Evolutionary conservation across 2,797 vertebrate species (phyloP).

Genomic region (Micromesistius poutassou): DNA sequence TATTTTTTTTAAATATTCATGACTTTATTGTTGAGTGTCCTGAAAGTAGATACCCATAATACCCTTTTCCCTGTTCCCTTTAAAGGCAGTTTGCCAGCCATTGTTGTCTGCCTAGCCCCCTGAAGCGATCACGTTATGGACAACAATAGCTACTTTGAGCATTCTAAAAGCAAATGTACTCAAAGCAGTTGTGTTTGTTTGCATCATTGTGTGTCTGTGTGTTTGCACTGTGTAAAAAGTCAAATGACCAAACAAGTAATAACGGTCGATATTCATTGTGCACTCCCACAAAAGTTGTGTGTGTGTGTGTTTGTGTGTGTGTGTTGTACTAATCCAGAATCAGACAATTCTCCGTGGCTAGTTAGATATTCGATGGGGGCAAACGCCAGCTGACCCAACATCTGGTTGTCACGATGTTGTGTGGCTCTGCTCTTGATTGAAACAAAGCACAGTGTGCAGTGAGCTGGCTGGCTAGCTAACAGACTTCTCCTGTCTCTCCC

Average conservation of each 20-base stretch:
- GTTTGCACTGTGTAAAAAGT: not conserved
- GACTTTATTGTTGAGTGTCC: no score
- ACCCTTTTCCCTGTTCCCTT: not conserved
- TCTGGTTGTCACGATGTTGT: constrained; percentile 19
- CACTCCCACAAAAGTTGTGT: not conserved
- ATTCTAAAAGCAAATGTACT: not conserved
- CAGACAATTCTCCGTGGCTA: constrained; percentile 18
- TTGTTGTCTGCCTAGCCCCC: not conserved
- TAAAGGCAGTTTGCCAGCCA: not conserved
- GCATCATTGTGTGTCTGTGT: constrained; percentile 9
- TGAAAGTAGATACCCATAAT: no score
- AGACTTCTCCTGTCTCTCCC: constrained; percentile 71
- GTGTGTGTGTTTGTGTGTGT: constrained; percentile 9
- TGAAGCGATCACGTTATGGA: not conserved
- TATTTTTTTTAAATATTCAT: no score
- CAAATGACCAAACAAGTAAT: not conserved
- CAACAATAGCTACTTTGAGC: not conserved
- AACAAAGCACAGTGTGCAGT: constrained; percentile 61
- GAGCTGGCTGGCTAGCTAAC: constrained; percentile 82
- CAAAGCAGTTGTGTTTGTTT: not conserved
- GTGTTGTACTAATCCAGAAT: constrained; percentile 44
- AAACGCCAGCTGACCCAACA: constrained; percentile 13
- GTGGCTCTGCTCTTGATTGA: constrained; percentile 48
- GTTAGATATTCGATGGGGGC: constrained; percentile 47
- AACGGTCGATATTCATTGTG: not conserved